Evolutionary conservation across 2,888 invertebrate species (phyloP).

Genomic region (Tricholauxania praeusta): DNA sequence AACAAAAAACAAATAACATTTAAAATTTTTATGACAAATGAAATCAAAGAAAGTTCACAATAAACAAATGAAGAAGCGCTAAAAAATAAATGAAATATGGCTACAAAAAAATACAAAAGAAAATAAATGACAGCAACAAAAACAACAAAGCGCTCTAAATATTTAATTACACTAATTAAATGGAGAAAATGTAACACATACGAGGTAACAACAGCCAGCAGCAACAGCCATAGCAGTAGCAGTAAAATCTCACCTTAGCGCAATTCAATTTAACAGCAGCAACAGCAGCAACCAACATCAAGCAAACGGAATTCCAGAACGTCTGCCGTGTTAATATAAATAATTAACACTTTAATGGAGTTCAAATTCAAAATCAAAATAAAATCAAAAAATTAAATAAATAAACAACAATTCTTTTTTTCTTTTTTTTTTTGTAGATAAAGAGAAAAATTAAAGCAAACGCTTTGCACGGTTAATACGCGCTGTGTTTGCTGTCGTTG

Average conservation of each 20-base stretch:
- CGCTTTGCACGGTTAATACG: neutral
- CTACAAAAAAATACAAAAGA: neutral
- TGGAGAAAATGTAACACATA: conserved; percentile 60
- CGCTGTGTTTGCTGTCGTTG: too few species aligned
- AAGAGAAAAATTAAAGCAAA: conserved; percentile 8
- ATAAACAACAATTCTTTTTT: conserved; percentile 4
- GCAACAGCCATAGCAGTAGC: conserved; percentile 45
- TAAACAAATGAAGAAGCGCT: neutral
- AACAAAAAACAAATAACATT: too few species aligned
- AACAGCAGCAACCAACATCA: conserved; percentile 35
- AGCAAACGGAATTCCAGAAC: conserved; percentile 15
- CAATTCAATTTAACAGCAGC: conserved; percentile 58
- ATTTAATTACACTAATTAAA: conserved; percentile 65
- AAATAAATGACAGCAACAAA: conserved; percentile 10
- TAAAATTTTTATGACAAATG: too few species aligned
- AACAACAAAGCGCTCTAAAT: conserved; percentile 58
- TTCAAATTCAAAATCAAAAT: conserved; percentile 15
- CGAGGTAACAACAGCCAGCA: too few species aligned
- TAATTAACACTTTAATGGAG: conserved; percentile 52
- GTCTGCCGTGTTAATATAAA: conserved; percentile 55
- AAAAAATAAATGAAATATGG: too few species aligned
- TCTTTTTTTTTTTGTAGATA: neutral
- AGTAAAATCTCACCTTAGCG: conserved; percentile 58
- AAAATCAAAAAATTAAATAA: conserved; percentile 11
- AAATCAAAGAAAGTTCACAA: neutral